These are phyloP conservation scores for Euthynnus affinis DNA, from an alignment of 2,797 vertebrate genomes.

Conservation along the genomic window DNA sequence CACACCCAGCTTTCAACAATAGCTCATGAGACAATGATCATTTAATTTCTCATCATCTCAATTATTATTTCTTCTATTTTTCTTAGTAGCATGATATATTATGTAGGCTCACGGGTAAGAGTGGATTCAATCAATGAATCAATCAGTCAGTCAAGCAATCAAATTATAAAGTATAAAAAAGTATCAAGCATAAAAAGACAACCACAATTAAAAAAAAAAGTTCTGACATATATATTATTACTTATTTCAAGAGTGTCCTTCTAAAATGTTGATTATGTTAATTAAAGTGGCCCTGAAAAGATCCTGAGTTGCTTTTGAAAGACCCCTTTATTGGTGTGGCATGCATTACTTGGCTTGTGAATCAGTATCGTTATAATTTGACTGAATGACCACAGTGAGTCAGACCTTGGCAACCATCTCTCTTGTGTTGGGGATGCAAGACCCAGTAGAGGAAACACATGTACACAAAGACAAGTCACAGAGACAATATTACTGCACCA, in stretches of 20 bases:
- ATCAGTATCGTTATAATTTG: not conserved
- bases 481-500: not conserved
- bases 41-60: not conserved
- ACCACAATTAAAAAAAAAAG: too few relatives aligned
- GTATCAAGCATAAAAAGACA: not conserved
- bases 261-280: too few relatives aligned
- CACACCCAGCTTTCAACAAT: not conserved
- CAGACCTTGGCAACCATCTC: not conserved
- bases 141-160: not conserved
- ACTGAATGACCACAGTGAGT: not conserved
- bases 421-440: conserved; percentile 51
- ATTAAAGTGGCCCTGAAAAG: conserved; percentile 4
- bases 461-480: conserved; percentile 58
- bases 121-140: not conserved
- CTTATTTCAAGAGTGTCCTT: not conserved
- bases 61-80: not conserved
- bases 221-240: not conserved
- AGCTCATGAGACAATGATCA: not conserved
- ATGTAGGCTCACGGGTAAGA: too few relatives aligned
- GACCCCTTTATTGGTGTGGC: conserved; percentile 20
- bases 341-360: conserved; percentile 62
- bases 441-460: conserved; percentile 66
- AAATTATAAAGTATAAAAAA: not conserved
- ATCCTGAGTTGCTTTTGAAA: conserved; percentile 74
- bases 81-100: too few relatives aligned